Evolutionary conservation across 2,888 invertebrate genomes (phyloP), one percentile per base, ranked within the genome.

Genomic region (Drosophila fulvimacula): DNA sequence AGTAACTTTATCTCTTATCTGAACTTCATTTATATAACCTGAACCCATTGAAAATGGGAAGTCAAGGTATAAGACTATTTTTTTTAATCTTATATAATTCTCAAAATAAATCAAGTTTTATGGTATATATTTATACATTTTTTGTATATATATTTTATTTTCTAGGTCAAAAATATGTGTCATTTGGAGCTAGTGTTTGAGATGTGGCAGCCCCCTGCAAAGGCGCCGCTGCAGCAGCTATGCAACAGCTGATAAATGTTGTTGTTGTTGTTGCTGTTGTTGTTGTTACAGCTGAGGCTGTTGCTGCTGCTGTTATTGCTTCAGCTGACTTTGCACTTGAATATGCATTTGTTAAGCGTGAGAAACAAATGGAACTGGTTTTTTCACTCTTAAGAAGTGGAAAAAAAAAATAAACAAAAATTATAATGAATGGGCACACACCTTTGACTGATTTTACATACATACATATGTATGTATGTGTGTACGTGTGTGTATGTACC

Each of bases 321-420:
- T 44, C 10, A 57, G 44, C 46, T 77, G 58, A 63, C 55, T 76
- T 79, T 81, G 73, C 71, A 81, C 79, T 82, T 81, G 71, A 81
- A 73, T 69, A 60, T 68, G 63, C 56, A 36, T 56, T 71, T 57
- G 65, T 15, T 64, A 67, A 9, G 42, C 38, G 55, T 49, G 55
- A 44, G 59, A 62, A 56, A 39, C 49, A 46, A 62, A 46, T n/a
- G n/a, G 41, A 64, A 78, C 69, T 49, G 60, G 62, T 71, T 69
- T 68, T 51, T 30, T n/a, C n/a, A n/a, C n/a, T n/a, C n/a, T n/a
- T n/a, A n/a, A n/a, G n/a, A n/a, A n/a, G n/a, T n/a, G n/a, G n/a
- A n/a, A n/a, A n/a, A n/a, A n/a, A n/a, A n/a, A n/a, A n/a, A n/a
- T n/a, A n/a, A n/a, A n/a, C n/a, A n/a, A n/a, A n/a, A n/a, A n/a